Percentiles rank a stretch among this genome's conserved stretches.
These are phyloP conservation scores for Orthonevra nobilis DNA, from an alignment of 2,888 invertebrate genomes.

Conservation along the genomic window DNA sequence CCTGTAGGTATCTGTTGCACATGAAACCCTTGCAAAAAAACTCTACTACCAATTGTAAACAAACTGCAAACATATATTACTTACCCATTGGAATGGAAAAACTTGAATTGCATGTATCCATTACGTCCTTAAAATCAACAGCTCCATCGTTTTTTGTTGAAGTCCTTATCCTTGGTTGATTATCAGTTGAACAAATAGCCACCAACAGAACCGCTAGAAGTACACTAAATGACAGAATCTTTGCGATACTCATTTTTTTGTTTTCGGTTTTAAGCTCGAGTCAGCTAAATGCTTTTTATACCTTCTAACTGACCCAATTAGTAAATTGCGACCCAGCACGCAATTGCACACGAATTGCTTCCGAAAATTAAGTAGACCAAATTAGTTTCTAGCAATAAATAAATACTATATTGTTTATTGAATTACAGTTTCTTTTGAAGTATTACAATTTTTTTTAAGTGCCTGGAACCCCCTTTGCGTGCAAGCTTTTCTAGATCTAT, in stretches of 20 bases:
- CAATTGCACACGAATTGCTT: constrained; percentile 9
- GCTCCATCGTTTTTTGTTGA: constrained; percentile 60
- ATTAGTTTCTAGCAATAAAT: too few relatives aligned
- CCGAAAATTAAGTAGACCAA: too few relatives aligned
- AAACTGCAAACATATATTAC: too few relatives aligned
- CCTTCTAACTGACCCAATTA: background rate
- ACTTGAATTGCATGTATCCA: constrained; percentile 81
- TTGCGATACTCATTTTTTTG: constrained; percentile 28
- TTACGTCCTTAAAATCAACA: constrained; percentile 79
- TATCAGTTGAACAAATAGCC: background rate
- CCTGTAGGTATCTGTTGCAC: too few relatives aligned
- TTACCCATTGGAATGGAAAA: constrained; percentile 82
- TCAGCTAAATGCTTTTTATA: constrained; percentile 27
- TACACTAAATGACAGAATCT: constrained; percentile 7
- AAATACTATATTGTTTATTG: constrained; percentile 61
- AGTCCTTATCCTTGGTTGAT: too few relatives aligned
- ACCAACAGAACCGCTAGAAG: constrained; percentile 3
- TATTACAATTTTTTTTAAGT: constrained; percentile 53
- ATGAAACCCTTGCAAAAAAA: too few relatives aligned
- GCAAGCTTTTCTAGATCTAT: constrained; percentile 25
- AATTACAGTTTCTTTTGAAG: constrained; percentile 59
- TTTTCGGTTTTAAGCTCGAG: background rate
- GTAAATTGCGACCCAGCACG: constrained; percentile 5
- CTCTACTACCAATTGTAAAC: too few relatives aligned
- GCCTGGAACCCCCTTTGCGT: constrained; percentile 55